phyloP scores from a whole-genome alignment of 2,888 invertebrate species.

The Drosophila siamana region DNA sequence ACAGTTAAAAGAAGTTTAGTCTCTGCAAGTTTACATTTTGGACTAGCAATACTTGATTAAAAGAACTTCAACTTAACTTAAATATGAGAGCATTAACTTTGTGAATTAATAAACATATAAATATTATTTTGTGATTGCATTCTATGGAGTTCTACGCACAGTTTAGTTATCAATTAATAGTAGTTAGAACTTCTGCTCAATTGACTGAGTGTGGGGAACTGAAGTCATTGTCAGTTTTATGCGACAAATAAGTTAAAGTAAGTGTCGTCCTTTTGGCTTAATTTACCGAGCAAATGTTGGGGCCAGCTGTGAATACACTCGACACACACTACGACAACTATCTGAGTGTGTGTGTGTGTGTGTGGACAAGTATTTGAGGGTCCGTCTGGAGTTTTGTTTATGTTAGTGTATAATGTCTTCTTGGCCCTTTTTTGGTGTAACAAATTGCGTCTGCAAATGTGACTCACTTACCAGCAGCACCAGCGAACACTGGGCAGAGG shows the following conservation, averaged over 20 bases:
- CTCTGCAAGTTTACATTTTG: too few species aligned
- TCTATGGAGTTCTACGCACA: not conserved
- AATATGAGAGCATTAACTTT: too few species aligned
- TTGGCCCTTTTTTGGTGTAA: conserved; percentile 66
- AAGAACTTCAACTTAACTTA: too few species aligned
- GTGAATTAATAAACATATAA: too few species aligned
- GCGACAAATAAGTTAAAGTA: conserved; percentile 36
- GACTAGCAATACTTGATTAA: too few species aligned
- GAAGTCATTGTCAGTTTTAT: conserved; percentile 35
- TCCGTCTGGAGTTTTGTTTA: conserved; percentile 72
- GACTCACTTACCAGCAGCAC: conserved; percentile 46
- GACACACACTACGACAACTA: not conserved
- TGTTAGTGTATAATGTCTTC: conserved; percentile 39
- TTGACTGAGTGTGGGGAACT: not conserved
- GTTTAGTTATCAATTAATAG: conserved; percentile 20
- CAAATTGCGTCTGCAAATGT: conserved; percentile 77
- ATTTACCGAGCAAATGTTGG: conserved; percentile 46
- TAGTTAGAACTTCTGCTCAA: not conserved
- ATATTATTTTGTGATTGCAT: not conserved
- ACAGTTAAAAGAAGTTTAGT: too few species aligned
- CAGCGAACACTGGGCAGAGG: conserved; percentile 3
- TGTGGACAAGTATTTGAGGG: conserved; percentile 29
- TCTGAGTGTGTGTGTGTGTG: conserved; percentile 15
- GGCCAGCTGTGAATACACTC: conserved; percentile 49
- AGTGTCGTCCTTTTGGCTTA: conserved; percentile 38